Percentiles rank a stretch among this genome's conserved stretches.
phyloP scores from a whole-genome alignment of 2,113 vertebrate species.

The Neolamprologus tretocephalus region DNA sequence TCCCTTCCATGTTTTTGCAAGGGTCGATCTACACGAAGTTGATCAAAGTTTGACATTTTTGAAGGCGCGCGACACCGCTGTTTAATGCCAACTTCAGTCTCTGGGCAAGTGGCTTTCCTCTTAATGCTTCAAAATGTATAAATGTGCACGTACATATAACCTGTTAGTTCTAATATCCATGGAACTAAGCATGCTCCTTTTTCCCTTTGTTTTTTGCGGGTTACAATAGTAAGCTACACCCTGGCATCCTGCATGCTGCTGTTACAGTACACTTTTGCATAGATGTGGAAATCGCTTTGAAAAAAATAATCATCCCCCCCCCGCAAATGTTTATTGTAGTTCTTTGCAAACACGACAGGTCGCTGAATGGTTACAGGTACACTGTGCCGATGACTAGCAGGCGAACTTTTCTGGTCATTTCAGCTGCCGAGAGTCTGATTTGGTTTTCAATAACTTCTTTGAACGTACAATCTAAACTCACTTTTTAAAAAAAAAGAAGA shows the following conservation, averaged over 20 bases:
- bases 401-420: neutral
- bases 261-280: neutral
- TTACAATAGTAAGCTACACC: neutral
- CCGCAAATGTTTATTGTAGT: neutral
- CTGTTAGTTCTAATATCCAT: neutral
- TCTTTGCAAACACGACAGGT: neutral
- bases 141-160: neutral
- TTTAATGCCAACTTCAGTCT: neutral
- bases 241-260: neutral
- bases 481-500: fast-evolving
- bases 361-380: neutral
- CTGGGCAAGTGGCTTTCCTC: neutral
- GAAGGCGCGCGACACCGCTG: neutral
- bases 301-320: neutral
- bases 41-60: neutral
- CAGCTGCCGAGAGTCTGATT: neutral
- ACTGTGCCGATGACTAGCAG: neutral
- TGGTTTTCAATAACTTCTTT: slow-evolving; percentile 35
- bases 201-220: neutral
- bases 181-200: neutral
- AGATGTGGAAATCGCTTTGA: neutral
- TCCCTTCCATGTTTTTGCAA: neutral
- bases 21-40: neutral
- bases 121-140: neutral
- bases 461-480: neutral